Conservation (phyloP, 2,888 invertebrate genomes). For the Epistrophe eligans region DNA sequence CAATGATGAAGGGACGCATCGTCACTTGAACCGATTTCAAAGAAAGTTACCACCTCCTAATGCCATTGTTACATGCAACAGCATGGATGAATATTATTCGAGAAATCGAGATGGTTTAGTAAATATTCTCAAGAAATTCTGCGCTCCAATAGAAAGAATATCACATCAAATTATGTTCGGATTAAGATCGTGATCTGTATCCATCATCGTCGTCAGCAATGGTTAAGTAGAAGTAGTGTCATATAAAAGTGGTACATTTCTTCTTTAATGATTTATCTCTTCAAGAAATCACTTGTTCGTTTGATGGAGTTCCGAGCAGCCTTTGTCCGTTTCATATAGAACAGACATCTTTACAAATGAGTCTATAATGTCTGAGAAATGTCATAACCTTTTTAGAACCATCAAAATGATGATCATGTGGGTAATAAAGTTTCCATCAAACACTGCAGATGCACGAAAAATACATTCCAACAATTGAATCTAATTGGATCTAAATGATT, state of each 20-base stretch:
- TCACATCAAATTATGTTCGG: slow-evolving; percentile 58
- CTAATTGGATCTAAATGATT: slow-evolving; percentile 72
- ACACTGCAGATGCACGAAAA: slow-evolving; percentile 16
- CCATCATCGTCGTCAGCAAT: slow-evolving; percentile 29
- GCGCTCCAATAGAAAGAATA: slow-evolving; percentile 44
- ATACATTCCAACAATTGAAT: slow-evolving; percentile 59
- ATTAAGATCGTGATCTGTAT: slow-evolving; percentile 53
- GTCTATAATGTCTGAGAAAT: slow-evolving; percentile 35
- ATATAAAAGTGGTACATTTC: slow-evolving; percentile 33
- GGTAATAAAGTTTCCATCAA: slow-evolving; percentile 39
- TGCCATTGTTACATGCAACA: slow-evolving; percentile 70
- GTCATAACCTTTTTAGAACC: slow-evolving; percentile 60
- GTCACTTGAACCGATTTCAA: slow-evolving; percentile 66
- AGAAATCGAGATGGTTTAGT: background rate
- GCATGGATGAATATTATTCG: slow-evolving; percentile 35
- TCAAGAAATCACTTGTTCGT: slow-evolving; percentile 53
- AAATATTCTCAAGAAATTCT: slow-evolving; percentile 29
- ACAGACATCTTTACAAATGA: slow-evolving; percentile 44
- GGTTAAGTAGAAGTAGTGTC: slow-evolving; percentile 10
- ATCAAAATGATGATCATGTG: slow-evolving; percentile 25
- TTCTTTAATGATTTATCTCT: slow-evolving; percentile 26
- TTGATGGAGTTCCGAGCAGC: slow-evolving; percentile 15
- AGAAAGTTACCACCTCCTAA: slow-evolving; percentile 69
- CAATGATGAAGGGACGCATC: slow-evolving; percentile 41
- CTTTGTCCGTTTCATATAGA: slow-evolving; percentile 43